Conservation (phyloP, 1,140 invertebrate species). For the Drosophila prosaltans region DNA sequence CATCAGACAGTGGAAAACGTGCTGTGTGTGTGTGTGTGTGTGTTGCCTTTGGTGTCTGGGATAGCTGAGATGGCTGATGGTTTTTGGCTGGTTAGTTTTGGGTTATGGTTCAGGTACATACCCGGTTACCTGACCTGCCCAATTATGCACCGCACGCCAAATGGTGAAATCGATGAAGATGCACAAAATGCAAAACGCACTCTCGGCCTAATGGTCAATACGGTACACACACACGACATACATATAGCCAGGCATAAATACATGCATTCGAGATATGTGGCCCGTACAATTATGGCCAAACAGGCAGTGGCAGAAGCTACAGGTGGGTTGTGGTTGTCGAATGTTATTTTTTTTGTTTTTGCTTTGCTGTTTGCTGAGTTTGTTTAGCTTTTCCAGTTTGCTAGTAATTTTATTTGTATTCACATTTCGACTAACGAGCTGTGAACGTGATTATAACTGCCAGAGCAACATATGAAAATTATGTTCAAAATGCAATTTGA, state of each 20-base stretch:
- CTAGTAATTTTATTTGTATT: slow-evolving; percentile 60
- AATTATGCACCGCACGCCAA: slow-evolving; percentile 76
- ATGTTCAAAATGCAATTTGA: slow-evolving; percentile 78
- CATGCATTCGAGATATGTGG: slow-evolving; percentile 58
- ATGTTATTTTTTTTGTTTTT: slow-evolving; percentile 32
- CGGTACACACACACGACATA: slow-evolving; percentile 23
- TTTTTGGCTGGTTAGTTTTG: slow-evolving; percentile 27
- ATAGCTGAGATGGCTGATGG: slow-evolving; percentile 10
- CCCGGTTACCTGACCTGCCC: slow-evolving; percentile 56
- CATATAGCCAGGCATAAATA: slow-evolving; percentile 10
- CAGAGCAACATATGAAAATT: slow-evolving; percentile 76
- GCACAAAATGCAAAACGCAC: slow-evolving; percentile 79
- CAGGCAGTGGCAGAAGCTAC: slow-evolving; percentile 55
- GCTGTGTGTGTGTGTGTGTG: slow-evolving; percentile 6
- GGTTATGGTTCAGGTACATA: slow-evolving; percentile 15
- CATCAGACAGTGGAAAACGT: slow-evolving; percentile 54
- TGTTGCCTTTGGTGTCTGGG: slow-evolving; percentile 17
- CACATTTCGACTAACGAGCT: slow-evolving; percentile 71
- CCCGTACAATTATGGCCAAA: slow-evolving; percentile 73
- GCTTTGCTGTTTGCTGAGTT: background rate
- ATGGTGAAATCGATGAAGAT: slow-evolving; percentile 81
- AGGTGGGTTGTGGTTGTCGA: slow-evolving; percentile 59
- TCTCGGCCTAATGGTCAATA: slow-evolving; percentile 75
- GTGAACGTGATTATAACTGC: slow-evolving; percentile 80
- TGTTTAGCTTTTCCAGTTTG: slow-evolving; percentile 16